These are phyloP conservation scores for Colossoma macropomum DNA, from an alignment of 2,113 vertebrate genomes.

Conservation along the genomic window DNA sequence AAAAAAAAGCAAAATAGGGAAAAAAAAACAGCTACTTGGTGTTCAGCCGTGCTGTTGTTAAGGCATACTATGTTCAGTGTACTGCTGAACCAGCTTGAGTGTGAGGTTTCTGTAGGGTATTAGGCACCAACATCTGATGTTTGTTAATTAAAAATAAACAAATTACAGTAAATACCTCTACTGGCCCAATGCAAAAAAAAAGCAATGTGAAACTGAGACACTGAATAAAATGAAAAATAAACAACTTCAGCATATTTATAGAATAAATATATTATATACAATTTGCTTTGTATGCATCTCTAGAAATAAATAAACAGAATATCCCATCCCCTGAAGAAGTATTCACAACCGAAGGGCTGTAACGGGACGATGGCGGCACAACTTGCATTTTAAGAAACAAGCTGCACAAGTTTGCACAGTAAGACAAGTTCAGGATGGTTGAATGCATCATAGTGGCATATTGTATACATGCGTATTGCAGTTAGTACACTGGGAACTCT, in stretches of 20 bases:
- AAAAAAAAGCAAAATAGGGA: constrained; percentile 29
- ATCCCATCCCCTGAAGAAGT: constrained; percentile 74
- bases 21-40: constrained; percentile 57
- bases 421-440: constrained; percentile 49
- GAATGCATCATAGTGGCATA: constrained; percentile 50
- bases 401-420: constrained; percentile 32
- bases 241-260: constrained; percentile 78
- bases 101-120: constrained; percentile 65
- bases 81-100: constrained; percentile 53
- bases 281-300: constrained; percentile 80
- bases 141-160: constrained; percentile 55
- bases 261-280: constrained; percentile 86
- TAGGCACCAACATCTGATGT: constrained; percentile 72
- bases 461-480: constrained; percentile 1
- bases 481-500: constrained; percentile 6
- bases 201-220: constrained; percentile 47
- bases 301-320: constrained; percentile 84
- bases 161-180: constrained; percentile 64
- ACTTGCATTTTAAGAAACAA: neutral
- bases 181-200: constrained; percentile 66
- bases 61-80: constrained; percentile 56
- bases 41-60: constrained; percentile 71
- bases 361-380: constrained; percentile 49
- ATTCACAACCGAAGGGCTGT: constrained; percentile 73
- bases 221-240: constrained; percentile 77